Evolutionary conservation across 1,140 invertebrate genomes (phyloP), one percentile per base, ranked within the genome.

Genomic region (Apis florea): DNA sequence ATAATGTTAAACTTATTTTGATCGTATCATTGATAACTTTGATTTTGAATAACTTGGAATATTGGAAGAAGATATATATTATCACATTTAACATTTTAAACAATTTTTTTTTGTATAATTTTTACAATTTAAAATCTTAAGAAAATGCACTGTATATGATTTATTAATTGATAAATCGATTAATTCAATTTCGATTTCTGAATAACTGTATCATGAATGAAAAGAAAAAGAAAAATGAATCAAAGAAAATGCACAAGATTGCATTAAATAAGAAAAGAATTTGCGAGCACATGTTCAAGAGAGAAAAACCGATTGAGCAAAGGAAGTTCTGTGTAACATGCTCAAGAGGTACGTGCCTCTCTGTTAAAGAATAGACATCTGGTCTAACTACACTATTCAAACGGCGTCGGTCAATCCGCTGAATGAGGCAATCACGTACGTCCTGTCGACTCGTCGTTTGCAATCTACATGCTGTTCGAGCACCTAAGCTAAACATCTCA

Each of bases 351-450:
- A 66, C 40, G 75, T 79, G 64, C 70, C 84, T 74, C 84, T 84
- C 83, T 70, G 64, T 82, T 59, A 64, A 72, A 71, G 80, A 83
- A 81, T 82, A 82, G 83, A 83, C 85, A 83, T 88, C 85, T 86
- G 72, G 64, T 89, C 63, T 92, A 91, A 92, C 90, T 90, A 90
- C 90, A 90, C 91, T 90, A 92, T 93, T 93, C 91, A 93, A 89
- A 92, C 89, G 87, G 90, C 91, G 90, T 90, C 92, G 91, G 92
- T 81, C 79, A 67, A 81, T 92, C 89, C 91, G 90, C 88, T 91
- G 90, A 93, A 92, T 93, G 91, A 92, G 90, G 90, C 93, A 93
- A 93, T 93, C 92, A 91, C 90, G 92, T 88, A 93, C 92, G 92
- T 93, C 92, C 93, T 93, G 91, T 92, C 85, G 88, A 85, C 85